Evolutionary conservation across 2,888 invertebrate genomes (phyloP).

Genomic region (Papilio gigon): DNA sequence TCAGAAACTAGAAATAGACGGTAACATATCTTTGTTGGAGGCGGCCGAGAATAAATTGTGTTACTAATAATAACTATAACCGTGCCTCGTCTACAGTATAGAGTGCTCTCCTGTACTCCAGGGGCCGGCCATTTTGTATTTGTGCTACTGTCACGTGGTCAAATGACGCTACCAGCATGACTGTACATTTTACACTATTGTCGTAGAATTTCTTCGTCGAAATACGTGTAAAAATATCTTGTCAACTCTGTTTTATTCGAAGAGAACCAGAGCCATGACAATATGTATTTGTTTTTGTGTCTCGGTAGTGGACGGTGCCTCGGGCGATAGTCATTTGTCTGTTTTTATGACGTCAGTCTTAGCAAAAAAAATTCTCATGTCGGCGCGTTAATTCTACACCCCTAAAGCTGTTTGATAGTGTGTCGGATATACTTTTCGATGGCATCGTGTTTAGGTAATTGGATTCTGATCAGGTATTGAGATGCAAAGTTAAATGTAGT

Average conservation of each 20-base stretch:
- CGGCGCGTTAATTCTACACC: too few species aligned
- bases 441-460: too few species aligned
- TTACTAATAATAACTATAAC: constrained; percentile 68
- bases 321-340: not conserved
- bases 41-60: constrained; percentile 68
- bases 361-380: too few species aligned
- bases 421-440: too few species aligned
- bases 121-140: constrained; percentile 44
- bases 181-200: constrained; percentile 17
- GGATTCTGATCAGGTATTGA: too few species aligned
- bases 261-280: not conserved
- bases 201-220: not conserved
- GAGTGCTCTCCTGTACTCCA: constrained; percentile 47
- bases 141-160: constrained; percentile 43
- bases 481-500: too few species aligned
- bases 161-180: constrained; percentile 31
- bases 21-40: constrained; percentile 71
- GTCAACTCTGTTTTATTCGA: not conserved
- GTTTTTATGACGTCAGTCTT: too few species aligned
- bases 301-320: not conserved
- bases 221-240: not conserved
- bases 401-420: too few species aligned
- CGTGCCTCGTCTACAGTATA: constrained; percentile 53
- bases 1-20: constrained; percentile 66
- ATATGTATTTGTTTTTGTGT: not conserved